Evolutionary conservation across 2,888 invertebrate genomes (phyloP), one percentile per base, ranked within the genome.

Genomic region (Hemaris fuciformis): DNA sequence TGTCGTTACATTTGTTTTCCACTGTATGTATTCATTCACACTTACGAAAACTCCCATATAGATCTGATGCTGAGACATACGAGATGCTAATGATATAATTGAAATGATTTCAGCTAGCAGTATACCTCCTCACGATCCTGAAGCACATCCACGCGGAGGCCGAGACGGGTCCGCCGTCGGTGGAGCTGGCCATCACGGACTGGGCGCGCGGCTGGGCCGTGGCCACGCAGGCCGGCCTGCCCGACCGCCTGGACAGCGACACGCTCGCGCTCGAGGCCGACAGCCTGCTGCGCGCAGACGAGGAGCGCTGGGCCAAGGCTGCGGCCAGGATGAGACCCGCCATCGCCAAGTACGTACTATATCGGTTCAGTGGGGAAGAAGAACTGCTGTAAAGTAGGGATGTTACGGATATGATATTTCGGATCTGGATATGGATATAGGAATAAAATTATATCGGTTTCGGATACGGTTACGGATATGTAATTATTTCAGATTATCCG

Each of bases 171-270:
- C 63, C 70, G 18, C 66, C 77, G 41, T 58, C 69, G 15, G 78
- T 87, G 64, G 88, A 87, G 81, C 81, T 87, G 73, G 73, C 84
- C 69, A 80, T 91, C 71, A 87, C 88, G 70, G 90, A 89, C 81
- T 91, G 91, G 91, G 89, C 88, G 70, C 89, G 91, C 69, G 80
- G 79, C 69, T 90, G 91, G 91, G 90, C 90, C 60, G 79, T 85
- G 66, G 69, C 79, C 71, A 75, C 85, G 75, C 89, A 88, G 80
- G 87, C 85, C 3, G 78, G 73, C 46, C 80, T 85, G 69, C 76
- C 82, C 41, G 81, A 76, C 68, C 80, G 87, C 57, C 72, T 80
- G 67, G 64, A 65, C 64, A 59, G 70, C 60, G 75, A 66, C 59
- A 67, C 75, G 66, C 78, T 85, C 62, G 71, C 71, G 61, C 76